Base-by-base conservation (phyloP, 2,113 vertebrate species). In the Fulica atra region DNA sequence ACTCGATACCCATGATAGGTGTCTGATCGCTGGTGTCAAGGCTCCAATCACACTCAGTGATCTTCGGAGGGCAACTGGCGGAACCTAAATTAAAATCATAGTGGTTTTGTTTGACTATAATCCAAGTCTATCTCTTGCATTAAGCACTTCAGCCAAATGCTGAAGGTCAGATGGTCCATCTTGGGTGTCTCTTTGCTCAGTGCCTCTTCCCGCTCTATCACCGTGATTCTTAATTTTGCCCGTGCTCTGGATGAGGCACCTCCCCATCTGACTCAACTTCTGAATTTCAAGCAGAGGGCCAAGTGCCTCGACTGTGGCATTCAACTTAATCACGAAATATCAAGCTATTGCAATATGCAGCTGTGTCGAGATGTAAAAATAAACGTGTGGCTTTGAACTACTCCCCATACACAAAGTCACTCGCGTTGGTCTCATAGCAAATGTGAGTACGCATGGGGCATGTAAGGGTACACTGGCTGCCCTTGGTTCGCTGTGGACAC, bases 391-490 rank as follows among this genome's bases (percentile, higher is more conserved):
- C 44, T 20, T n/a, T 26, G 29, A 44, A 40, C 26, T 63, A 23
- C 6, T 61, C 53, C 72, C 54, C 29, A 15, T 3, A 16, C 33
- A 15, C 11, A 0, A 21, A 57, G 38, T 6, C 29, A 16, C 42
- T 59, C 3, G 2, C 21, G 61, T 25, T 53, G 36, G 54, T 31
- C 44, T 59, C 33, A 4, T 0, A 25, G 40, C 33, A 71, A 26
- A 54, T 1, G 6, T 13, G 16, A 50, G 25, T 0, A 12, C 0
- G 3, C 9, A 1, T 0, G 24, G 38, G 26, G 40, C 14, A 14
- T 0, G 11, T 4, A 7, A 77, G 21, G 23, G n/a, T 23, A 18
- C 53, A 6, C 21, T 0, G 3, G 33, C 28, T 3, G 4, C 4
- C n/a, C 36, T 17, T 0, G 21, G 46, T 4, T 14, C 23, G 19